These are phyloP conservation scores for Chaetodon trifasciatus DNA, from an alignment of 2,797 vertebrate genomes.

Conservation along the genomic window DNA sequence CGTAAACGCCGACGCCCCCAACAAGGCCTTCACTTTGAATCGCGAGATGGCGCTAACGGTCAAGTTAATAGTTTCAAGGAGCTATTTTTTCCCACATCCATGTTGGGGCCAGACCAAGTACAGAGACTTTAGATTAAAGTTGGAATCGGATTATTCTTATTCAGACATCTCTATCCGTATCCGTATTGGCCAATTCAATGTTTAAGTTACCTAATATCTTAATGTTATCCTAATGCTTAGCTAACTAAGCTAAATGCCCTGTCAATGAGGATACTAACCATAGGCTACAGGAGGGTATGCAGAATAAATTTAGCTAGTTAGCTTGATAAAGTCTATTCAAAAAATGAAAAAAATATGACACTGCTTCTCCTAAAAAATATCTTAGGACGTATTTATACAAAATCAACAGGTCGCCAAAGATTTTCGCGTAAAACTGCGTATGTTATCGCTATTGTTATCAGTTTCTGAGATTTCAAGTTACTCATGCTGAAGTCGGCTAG, in stretches of 20 bases:
- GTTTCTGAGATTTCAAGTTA: background rate
- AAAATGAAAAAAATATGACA: too few species aligned
- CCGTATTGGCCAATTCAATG: background rate
- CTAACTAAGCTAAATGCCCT: too few species aligned
- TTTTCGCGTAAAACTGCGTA: background rate
- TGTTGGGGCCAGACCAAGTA: too few species aligned
- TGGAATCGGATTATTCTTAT: background rate
- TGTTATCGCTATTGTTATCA: background rate
- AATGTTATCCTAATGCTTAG: too few species aligned
- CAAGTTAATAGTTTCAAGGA: background rate
- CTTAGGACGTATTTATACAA: background rate
- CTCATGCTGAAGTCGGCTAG: background rate
- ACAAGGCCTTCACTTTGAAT: fast-evolving
- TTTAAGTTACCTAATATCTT: too few species aligned
- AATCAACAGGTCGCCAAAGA: background rate
- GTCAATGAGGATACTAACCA: background rate
- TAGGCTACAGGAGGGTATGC: background rate
- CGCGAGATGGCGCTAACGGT: constrained; percentile 64
- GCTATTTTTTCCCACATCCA: too few species aligned
- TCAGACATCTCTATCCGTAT: background rate
- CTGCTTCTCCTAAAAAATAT: background rate
- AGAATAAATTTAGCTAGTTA: background rate
- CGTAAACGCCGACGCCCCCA: constrained; percentile 36
- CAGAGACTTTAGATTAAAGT: background rate
- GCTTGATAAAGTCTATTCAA: background rate